Evolutionary conservation across 2,113 vertebrate species (phyloP).

Genomic region (Alethe castanea): DNA sequence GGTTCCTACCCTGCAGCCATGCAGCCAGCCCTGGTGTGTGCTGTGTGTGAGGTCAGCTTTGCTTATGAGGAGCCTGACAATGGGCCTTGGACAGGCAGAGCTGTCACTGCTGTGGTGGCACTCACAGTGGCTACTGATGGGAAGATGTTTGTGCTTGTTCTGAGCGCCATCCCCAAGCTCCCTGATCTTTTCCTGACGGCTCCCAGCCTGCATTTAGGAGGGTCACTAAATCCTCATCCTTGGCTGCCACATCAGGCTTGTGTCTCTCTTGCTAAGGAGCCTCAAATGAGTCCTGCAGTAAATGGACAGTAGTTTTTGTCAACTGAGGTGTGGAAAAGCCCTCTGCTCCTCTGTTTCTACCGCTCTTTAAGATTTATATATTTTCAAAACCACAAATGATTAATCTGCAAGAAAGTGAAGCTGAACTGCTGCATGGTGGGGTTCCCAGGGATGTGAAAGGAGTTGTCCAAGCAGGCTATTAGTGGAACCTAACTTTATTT

Average conservation of each 20-base stretch:
- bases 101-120: neutral
- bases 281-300: neutral
- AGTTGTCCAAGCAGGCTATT: conserved; percentile 30
- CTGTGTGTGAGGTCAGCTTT: neutral
- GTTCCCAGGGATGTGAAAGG: neutral
- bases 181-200: neutral
- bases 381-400: conserved; percentile 35
- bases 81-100: neutral
- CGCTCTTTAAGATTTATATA: conserved; percentile 18
- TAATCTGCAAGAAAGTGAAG: conserved; percentile 34
- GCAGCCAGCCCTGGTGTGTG: neutral
- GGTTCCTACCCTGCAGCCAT: neutral
- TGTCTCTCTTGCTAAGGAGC: neutral
- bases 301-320: conserved; percentile 19
- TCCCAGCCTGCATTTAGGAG: neutral
- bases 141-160: neutral
- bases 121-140: neutral
- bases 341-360: conserved; percentile 23
- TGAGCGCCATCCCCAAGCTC: neutral
- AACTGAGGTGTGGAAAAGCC: conserved; percentile 16
- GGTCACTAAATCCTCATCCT: neutral
- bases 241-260: neutral
- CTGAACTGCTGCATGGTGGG: neutral
- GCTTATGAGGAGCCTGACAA: neutral
- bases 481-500: conserved; percentile 39